These are phyloP conservation scores for Meandrusa payeni DNA, from an alignment of 2,888 invertebrate genomes.

Conservation along the genomic window DNA sequence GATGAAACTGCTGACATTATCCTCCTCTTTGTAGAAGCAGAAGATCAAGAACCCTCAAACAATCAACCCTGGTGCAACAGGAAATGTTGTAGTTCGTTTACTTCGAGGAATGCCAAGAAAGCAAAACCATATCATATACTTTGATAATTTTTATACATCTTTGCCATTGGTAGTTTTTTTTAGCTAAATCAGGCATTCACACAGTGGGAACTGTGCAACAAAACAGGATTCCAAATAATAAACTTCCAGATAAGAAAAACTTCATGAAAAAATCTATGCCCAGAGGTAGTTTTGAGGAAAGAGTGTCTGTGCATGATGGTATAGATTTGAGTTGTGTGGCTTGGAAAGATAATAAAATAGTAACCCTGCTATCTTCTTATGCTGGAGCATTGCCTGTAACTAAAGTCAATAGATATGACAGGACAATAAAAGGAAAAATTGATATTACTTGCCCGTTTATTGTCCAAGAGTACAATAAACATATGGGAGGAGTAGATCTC, in stretches of 20 bases:
- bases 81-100: no score
- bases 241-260: slow-evolving; percentile 39
- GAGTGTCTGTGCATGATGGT: slow-evolving; percentile 40
- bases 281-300: slow-evolving; percentile 44
- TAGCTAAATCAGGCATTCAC: slow-evolving; percentile 3
- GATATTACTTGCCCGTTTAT: slow-evolving; percentile 5
- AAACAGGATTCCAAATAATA: slow-evolving; percentile 32
- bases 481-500: slow-evolving; percentile 1
- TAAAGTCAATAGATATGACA: slow-evolving; percentile 4
- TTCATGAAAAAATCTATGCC: slow-evolving; percentile 44
- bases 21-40: no score
- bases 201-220: slow-evolving; percentile 1
- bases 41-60: no score
- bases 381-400: slow-evolving; percentile 8
- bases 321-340: slow-evolving; percentile 40
- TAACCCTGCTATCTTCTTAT: slow-evolving; percentile 40
- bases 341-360: slow-evolving; percentile 44
- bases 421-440: not conserved
- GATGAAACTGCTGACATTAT: no score
- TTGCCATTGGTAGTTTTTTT: slow-evolving; percentile 1
- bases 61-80: no score
- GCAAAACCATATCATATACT: no score
- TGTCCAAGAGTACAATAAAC: slow-evolving; percentile 3
- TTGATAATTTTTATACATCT: no score
- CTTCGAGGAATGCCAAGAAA: no score